Evolutionary conservation across 2,888 invertebrate genomes (phyloP).

Genomic region (Plebejus melissa): DNA sequence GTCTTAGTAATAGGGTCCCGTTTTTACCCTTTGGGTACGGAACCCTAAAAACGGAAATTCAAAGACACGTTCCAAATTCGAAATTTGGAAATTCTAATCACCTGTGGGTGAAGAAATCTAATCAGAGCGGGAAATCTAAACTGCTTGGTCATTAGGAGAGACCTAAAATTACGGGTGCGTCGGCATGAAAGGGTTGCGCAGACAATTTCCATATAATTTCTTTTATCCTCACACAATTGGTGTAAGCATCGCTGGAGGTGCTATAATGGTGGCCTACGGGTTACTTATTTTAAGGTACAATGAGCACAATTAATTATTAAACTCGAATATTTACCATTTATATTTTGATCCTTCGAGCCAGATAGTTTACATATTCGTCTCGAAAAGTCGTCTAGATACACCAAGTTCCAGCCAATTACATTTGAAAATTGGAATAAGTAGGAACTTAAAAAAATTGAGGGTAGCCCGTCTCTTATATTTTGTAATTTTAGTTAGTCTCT

Average conservation of each 20-base stretch:
- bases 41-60: background rate
- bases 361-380: too few species aligned
- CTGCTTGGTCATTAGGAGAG: constrained; percentile 25
- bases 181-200: constrained; percentile 26
- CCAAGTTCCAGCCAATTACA: background rate
- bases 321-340: background rate
- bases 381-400: background rate
- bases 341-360: too few species aligned
- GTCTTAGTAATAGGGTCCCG: too few species aligned
- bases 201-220: constrained; percentile 22
- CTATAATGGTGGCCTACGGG: background rate
- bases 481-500: too few species aligned
- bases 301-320: background rate
- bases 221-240: background rate
- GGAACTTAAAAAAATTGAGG: background rate
- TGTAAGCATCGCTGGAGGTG: background rate
- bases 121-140: constrained; percentile 27
- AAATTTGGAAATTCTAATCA: constrained; percentile 2
- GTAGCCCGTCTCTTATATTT: too few species aligned
- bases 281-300: background rate
- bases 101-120: constrained; percentile 1
- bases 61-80: background rate
- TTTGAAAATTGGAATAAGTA: background rate
- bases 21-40: too few species aligned
- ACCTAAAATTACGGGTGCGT: constrained; percentile 24